Evolutionary conservation across 2,888 invertebrate species (phyloP).

Genomic region (Tromatobia lineatoria): DNA sequence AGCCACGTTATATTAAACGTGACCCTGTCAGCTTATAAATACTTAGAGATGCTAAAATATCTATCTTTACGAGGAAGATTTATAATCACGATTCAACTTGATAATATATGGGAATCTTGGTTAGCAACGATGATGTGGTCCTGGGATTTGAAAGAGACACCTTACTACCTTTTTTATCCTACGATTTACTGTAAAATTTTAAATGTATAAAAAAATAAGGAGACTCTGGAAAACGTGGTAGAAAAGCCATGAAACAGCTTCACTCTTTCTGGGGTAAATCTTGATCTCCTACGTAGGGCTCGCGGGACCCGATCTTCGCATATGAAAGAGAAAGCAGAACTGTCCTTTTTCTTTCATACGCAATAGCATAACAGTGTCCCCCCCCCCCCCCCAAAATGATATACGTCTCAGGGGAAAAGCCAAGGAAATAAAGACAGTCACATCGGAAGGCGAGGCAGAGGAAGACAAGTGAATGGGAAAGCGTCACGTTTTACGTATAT

Average conservation of each 20-base stretch:
- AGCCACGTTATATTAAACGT: too few species aligned
- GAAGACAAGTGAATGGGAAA: slow-evolving; percentile 12
- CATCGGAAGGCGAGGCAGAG: neutral
- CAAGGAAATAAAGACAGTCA: neutral
- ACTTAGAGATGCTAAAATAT: neutral
- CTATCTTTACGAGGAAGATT: neutral
- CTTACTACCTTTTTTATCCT: neutral
- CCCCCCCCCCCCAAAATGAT: slow-evolving; percentile 5
- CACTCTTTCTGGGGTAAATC: neutral
- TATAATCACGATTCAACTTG: too few species aligned
- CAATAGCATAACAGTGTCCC: slow-evolving; percentile 2
- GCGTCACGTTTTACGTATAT: slow-evolving; percentile 13
- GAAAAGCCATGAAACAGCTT: neutral
- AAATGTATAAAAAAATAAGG: neutral
- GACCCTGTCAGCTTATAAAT: too few species aligned
- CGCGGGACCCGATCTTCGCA: neutral
- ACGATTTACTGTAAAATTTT: neutral
- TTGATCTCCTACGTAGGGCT: neutral
- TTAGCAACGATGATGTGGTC: too few species aligned
- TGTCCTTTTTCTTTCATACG: neutral
- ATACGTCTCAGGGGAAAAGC: slow-evolving; percentile 7
- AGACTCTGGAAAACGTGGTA: neutral
- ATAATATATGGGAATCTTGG: too few species aligned
- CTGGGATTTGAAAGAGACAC: neutral
- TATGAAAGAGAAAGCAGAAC: neutral